These are phyloP conservation scores for Silurus meridionalis DNA, from an alignment of 2,113 vertebrate genomes.

Conservation along the genomic window DNA sequence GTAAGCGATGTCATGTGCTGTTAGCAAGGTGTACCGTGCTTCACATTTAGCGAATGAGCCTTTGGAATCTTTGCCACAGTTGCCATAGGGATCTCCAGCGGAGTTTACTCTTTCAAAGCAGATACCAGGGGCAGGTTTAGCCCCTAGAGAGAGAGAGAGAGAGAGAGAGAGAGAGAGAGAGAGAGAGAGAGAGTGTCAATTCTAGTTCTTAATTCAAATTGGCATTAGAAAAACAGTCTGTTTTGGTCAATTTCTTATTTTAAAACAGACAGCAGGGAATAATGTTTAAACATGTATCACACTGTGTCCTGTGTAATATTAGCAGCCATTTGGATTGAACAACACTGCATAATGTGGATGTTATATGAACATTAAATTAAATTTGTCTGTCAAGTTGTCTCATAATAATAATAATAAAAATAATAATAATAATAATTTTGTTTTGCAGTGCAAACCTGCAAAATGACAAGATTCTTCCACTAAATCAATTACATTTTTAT, in stretches of 20 bases:
- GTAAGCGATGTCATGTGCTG: neutral
- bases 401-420: neutral
- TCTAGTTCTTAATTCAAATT: neutral
- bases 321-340: constrained; percentile 32
- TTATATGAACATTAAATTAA: neutral
- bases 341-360: constrained; percentile 22
- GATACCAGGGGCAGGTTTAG: constrained; percentile 93
- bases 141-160: constrained; percentile 74
- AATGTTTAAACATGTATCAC: constrained; percentile 18
- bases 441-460: constrained; percentile 1
- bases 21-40: constrained; percentile 73
- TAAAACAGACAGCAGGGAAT: constrained; percentile 26
- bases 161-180: neutral
- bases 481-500: neutral
- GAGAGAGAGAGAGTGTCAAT: neutral
- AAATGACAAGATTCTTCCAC: neutral
- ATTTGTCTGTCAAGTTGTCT: neutral
- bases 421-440: too few species aligned
- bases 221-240: neutral
- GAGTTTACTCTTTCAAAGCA: constrained; percentile 98
- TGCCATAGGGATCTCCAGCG: constrained; percentile 95
- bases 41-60: constrained; percentile 91
- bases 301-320: constrained; percentile 36
- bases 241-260: constrained; percentile 11
- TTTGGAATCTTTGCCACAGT: constrained; percentile 94